phyloP scores from a whole-genome alignment of 2,113 vertebrate species.

The Myrmecobius fasciatus region DNA sequence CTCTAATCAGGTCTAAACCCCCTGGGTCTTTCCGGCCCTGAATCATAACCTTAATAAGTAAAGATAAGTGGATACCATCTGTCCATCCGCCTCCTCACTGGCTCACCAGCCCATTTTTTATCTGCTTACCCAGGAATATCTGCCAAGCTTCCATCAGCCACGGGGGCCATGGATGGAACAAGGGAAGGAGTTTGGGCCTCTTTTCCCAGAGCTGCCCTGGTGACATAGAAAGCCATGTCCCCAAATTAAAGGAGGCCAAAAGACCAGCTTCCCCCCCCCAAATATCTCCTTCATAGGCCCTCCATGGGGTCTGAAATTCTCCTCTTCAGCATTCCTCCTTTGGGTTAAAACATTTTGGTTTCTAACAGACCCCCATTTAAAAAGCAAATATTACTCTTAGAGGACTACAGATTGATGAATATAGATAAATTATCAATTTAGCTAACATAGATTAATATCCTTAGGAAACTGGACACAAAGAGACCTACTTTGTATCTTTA shows the following conservation, averaged over 20 bases:
- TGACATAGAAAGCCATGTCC: conserved; percentile 19
- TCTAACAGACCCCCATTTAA: neutral
- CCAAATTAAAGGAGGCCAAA: neutral
- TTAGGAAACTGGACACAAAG: neutral
- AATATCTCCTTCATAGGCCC: neutral
- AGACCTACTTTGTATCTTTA: neutral
- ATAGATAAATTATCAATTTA: neutral
- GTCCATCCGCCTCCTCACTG: conserved; percentile 57
- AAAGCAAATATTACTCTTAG: neutral
- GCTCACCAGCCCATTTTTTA: conserved; percentile 53
- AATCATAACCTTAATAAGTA: conserved; percentile 73
- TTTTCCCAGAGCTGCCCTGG: conserved; percentile 29
- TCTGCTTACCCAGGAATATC: conserved; percentile 60
- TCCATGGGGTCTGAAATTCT: conserved; percentile 13
- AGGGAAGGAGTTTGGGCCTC: conserved; percentile 25
- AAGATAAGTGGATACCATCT: conserved; percentile 73
- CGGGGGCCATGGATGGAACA: conserved; percentile 58
- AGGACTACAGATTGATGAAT: neutral
- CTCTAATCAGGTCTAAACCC: conserved; percentile 70
- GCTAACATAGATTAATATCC: neutral
- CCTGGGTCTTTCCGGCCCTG: conserved; percentile 57
- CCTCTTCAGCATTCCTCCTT: conserved; percentile 18
- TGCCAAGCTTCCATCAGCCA: conserved; percentile 59
- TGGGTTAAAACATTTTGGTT: neutral
- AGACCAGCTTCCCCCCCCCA: neutral